A percentile compares a stretch with the other conserved stretches of the same genome.
These are phyloP conservation scores for Cryptops parisi DNA, from an alignment of 2,888 invertebrate genomes.

Conservation along the genomic window DNA sequence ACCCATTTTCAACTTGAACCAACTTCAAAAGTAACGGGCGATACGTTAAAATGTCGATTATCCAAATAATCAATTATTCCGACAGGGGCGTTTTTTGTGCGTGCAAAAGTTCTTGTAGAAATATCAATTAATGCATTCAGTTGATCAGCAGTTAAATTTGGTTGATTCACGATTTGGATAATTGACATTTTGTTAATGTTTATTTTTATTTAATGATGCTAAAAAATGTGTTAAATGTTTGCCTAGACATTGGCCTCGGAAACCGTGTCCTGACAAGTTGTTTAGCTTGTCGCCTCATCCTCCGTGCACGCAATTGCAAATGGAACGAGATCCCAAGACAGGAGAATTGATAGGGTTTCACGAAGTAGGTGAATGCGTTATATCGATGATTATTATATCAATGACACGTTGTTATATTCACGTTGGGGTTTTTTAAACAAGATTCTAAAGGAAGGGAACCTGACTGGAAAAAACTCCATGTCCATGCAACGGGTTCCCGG, in stretches of 20 bases:
- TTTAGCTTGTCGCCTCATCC: slow-evolving; percentile 39
- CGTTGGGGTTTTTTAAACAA: slow-evolving; percentile 36
- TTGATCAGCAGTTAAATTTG: no score
- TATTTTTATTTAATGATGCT: no score
- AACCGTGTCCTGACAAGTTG: slow-evolving; percentile 40
- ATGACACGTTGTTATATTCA: not conserved
- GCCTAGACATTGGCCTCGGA: slow-evolving; percentile 41
- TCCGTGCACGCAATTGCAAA: slow-evolving; percentile 41
- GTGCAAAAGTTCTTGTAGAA: no score
- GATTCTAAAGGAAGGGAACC: slow-evolving; percentile 35
- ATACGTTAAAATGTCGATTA: no score
- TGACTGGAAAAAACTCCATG: slow-evolving; percentile 55
- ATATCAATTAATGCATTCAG: no score
- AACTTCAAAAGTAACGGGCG: no score
- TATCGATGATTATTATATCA: not conserved
- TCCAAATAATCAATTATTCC: no score
- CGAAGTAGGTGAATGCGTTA: slow-evolving; percentile 21
- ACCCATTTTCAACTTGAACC: no score
- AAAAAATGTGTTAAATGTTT: no score
- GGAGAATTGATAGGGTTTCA: slow-evolving; percentile 55
- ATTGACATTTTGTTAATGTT: no score
- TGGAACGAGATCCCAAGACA: slow-evolving; percentile 55
- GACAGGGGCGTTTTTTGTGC: no score
- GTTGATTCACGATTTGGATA: no score
- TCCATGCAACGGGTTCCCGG: slow-evolving; percentile 52